These are phyloP conservation scores for Malacoraja senta DNA, from an alignment of 2,797 vertebrate genomes.

Conservation along the genomic window DNA sequence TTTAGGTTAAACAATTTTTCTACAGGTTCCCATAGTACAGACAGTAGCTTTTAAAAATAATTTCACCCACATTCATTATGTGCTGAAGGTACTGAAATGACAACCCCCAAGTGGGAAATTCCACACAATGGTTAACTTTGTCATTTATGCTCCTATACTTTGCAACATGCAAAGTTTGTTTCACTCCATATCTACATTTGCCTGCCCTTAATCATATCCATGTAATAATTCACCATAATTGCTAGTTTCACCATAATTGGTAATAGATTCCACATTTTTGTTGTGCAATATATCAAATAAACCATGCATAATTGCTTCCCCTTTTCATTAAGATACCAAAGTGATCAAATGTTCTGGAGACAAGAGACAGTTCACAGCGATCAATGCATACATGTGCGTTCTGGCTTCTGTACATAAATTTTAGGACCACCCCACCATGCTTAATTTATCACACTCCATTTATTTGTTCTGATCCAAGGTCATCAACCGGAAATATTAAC, in stretches of 20 bases:
- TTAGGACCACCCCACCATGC: not conserved
- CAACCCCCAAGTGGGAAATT: not conserved
- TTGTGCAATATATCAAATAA: not conserved
- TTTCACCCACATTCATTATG: not conserved
- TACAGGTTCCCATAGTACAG: not conserved
- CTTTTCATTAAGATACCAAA: not conserved
- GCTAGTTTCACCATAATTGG: not conserved
- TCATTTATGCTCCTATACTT: not conserved
- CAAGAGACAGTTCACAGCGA: not conserved
- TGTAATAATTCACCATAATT: not conserved
- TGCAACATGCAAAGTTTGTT: not conserved
- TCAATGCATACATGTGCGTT: not conserved
- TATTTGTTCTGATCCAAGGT: not conserved
- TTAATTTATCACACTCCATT: not conserved
- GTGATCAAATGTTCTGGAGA: not conserved
- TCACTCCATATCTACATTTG: no score
- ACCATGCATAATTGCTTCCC: not conserved
- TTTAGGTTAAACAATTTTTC: not conserved
- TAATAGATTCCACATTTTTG: not conserved
- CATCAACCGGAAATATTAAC: no score
- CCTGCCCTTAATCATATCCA: not conserved
- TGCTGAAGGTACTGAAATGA: not conserved
- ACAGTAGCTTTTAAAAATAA: not conserved
- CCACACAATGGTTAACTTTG: not conserved
- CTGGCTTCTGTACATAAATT: not conserved